Evolutionary conservation across 2,113 vertebrate species (phyloP), one percentile per base, ranked within the genome.

Genomic region (Notarius lentiginosus): DNA sequence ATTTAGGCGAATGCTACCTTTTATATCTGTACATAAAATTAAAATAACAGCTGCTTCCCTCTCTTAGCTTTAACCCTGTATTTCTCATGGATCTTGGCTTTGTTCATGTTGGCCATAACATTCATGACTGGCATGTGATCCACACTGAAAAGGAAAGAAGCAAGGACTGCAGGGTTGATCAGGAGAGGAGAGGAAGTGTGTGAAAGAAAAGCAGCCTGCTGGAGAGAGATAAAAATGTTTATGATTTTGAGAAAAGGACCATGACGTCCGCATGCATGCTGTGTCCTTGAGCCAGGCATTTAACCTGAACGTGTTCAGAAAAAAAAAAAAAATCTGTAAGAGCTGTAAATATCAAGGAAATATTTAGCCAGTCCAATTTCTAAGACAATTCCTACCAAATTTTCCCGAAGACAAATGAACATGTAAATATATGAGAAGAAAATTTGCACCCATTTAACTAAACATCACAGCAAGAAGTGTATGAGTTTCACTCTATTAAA

Each of bases 181-280:
- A 68, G 84, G 17, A 12, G 22, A 12, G 22, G 82, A 68, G 82
- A 85, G 72, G 41, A 84, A 82, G 77, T 70, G 84, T 55, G 87
- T 66, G 81, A 86, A 76, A 27, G 84, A 86, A 76, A 51, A 30
- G 47, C n/a, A 72, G 82, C 18, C 77, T 86, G 87, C 85, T 79
- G 85, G 22, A 53, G 87, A 53, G 81, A 88, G 81, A 82, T 76
- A 76, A 88, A 76, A 65, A 65, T 22, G 89, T 61, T 88, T 82
- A 87, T 66, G 84, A 87, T 56, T 86, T 88, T 65, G 76, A 84
- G 73, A 82, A 84, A 76, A 90, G 88, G 75, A 82, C 47, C 87
- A 75, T 65, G 56, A n/a, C 75, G 84, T 77, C 83, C 58, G 73
- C 60, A 83, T 66, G 51, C 51, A 85, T 68, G 60, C 60, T 47